These are phyloP conservation scores for Eupsittula cactorum DNA, from an alignment of 2,113 vertebrate genomes.

Conservation along the genomic window DNA sequence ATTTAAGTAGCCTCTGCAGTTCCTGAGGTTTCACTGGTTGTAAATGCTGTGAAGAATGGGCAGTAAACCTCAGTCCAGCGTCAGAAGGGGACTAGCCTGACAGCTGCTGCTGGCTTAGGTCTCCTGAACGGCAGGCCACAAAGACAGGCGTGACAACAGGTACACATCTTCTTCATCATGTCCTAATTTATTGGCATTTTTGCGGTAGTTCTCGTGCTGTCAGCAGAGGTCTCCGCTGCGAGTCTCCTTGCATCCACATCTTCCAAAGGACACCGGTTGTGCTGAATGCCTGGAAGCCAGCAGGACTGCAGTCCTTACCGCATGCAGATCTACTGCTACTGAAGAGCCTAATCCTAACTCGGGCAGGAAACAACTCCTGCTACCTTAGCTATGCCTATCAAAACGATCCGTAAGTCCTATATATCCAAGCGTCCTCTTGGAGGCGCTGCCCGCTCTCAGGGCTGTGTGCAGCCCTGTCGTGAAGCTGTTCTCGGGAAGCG, in stretches of 20 bases:
- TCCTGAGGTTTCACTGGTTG: background rate
- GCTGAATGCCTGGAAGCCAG: background rate
- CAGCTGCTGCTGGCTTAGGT: background rate
- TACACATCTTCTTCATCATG: rapidly evolving
- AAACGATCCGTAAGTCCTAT: no score
- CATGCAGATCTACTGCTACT: no score
- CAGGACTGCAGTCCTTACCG: no score
- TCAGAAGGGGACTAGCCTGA: background rate
- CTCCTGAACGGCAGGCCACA: background rate
- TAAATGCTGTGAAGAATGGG: background rate
- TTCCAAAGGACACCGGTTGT: background rate
- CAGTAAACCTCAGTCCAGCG: background rate
- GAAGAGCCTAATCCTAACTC: no score
- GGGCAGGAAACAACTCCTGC: no score
- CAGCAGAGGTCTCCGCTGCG: background rate
- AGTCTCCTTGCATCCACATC: background rate
- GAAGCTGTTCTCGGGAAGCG: background rate
- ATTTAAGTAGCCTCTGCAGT: background rate
- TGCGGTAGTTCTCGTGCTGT: background rate
- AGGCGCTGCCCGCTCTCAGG: no score
- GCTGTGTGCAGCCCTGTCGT: no score
- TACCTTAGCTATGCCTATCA: no score
- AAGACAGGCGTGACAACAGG: background rate
- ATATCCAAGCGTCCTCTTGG: no score
- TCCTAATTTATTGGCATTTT: background rate